Percentiles rank a stretch among this genome's conserved stretches.
Conservation (phyloP, 2,888 invertebrate species). For the Trilocha varians region DNA sequence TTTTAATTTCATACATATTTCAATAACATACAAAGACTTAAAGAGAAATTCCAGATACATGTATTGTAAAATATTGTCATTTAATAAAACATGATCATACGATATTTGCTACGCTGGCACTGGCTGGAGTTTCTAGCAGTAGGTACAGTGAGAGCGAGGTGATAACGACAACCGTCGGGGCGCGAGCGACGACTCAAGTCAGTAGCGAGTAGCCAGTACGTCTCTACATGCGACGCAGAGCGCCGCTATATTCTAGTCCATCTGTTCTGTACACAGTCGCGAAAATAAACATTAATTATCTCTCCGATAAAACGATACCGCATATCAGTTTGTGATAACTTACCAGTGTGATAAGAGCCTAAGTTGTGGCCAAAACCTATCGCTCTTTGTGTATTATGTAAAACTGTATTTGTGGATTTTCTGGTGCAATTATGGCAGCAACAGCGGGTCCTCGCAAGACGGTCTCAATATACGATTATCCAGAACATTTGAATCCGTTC, state of each 20-base stretch:
- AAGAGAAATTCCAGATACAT: background rate
- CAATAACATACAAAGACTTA: background rate
- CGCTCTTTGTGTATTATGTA: slow-evolving; percentile 55
- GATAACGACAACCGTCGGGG: slow-evolving; percentile 18
- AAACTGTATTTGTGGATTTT: slow-evolving; percentile 39
- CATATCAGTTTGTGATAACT: slow-evolving; percentile 58
- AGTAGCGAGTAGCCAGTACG: slow-evolving; percentile 32
- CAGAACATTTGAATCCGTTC: slow-evolving; percentile 84
- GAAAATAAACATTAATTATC: slow-evolving; percentile 66
- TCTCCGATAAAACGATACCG: slow-evolving; percentile 56
- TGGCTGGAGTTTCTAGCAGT: too few relatives aligned
- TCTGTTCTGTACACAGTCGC: slow-evolving; percentile 24
- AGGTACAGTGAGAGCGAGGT: slow-evolving; percentile 12
- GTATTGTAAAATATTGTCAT: background rate
- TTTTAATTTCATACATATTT: background rate
- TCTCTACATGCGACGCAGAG: slow-evolving; percentile 42
- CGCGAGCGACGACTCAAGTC: slow-evolving; percentile 13
- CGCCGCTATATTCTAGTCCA: slow-evolving; percentile 28
- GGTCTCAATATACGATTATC: slow-evolving; percentile 79
- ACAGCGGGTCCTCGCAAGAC: slow-evolving; percentile 62
- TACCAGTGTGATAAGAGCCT: slow-evolving; percentile 64
- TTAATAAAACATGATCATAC: background rate
- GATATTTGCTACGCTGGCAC: background rate
- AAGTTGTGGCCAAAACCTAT: slow-evolving; percentile 56
- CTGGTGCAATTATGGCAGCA: slow-evolving; percentile 46